Conservation (phyloP, 2,888 invertebrate genomes). For the Drosophila longiperda region DNA sequence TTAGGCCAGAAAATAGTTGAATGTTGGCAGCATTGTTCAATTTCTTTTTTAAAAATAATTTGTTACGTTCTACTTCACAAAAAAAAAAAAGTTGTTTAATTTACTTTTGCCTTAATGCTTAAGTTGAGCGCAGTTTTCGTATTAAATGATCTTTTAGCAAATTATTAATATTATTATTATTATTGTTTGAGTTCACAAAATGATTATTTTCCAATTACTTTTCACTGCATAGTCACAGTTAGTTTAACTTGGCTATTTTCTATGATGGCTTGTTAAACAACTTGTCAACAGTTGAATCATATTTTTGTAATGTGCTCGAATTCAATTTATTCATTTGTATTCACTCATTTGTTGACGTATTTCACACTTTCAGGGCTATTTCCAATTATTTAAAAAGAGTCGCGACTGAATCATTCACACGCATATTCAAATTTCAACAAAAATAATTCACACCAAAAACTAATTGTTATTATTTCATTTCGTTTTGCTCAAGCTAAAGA, state of each 20-base stretch:
- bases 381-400: slow-evolving; percentile 36
- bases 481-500: slow-evolving; percentile 3
- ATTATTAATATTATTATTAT: not conserved
- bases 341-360: not conserved
- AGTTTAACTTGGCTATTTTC: slow-evolving; percentile 10
- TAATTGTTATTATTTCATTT: slow-evolving; percentile 49
- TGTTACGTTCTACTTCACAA: slow-evolving; percentile 17
- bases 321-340: slow-evolving; percentile 3
- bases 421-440: slow-evolving; percentile 48
- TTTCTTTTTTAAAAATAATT: slow-evolving; percentile 8
- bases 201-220: not conserved
- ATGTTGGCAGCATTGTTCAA: not conserved
- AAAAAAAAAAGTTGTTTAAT: slow-evolving; percentile 17
- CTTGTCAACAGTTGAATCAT: slow-evolving; percentile 22
- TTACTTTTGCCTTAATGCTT: not conserved
- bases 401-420: slow-evolving; percentile 69
- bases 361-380: slow-evolving; percentile 13
- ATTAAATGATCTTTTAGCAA: not conserved
- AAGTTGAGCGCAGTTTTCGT: not conserved
- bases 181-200: not conserved
- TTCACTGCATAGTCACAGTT: no score
- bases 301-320: not conserved
- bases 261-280: not conserved
- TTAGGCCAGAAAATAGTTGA: not conserved
- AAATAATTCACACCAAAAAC: slow-evolving; percentile 53